These are phyloP conservation scores for Argyra leucocephala DNA, from an alignment of 2,888 invertebrate genomes.

Conservation along the genomic window DNA sequence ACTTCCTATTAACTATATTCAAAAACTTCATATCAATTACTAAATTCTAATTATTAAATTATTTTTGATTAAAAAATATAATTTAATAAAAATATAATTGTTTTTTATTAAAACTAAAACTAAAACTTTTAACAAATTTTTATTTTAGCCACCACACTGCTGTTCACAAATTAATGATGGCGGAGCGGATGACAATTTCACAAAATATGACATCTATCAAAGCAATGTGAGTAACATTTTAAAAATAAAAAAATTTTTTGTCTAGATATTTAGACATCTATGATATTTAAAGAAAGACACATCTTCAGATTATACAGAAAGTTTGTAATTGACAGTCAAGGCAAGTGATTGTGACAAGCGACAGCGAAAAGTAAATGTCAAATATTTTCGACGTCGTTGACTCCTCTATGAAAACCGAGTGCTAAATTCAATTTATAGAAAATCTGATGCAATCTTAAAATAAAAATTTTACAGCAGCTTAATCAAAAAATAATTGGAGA, in stretches of 20 bases:
- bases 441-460: constrained; percentile 9
- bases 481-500: neutral
- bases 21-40: constrained; percentile 3
- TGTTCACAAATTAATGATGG: too few relatives aligned
- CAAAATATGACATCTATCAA: too few relatives aligned
- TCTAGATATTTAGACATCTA: too few relatives aligned
- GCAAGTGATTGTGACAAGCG: too few relatives aligned
- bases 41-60: neutral
- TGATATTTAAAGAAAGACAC: too few relatives aligned
- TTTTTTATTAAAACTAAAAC: neutral
- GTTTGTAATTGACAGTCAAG: too few relatives aligned
- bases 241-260: too few relatives aligned
- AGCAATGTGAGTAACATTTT: too few relatives aligned
- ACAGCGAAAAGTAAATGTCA: neutral
- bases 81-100: neutral
- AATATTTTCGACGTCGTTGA: neutral
- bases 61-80: neutral
- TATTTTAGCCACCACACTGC: neutral
- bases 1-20: neutral
- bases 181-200: too few relatives aligned
- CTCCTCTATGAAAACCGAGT: neutral
- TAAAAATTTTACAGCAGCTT: neutral
- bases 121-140: neutral
- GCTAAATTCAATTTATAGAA: neutral
- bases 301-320: too few relatives aligned